Evolutionary conservation across 2,113 vertebrate genomes (phyloP).

Genomic region (Notothenia rossii): DNA sequence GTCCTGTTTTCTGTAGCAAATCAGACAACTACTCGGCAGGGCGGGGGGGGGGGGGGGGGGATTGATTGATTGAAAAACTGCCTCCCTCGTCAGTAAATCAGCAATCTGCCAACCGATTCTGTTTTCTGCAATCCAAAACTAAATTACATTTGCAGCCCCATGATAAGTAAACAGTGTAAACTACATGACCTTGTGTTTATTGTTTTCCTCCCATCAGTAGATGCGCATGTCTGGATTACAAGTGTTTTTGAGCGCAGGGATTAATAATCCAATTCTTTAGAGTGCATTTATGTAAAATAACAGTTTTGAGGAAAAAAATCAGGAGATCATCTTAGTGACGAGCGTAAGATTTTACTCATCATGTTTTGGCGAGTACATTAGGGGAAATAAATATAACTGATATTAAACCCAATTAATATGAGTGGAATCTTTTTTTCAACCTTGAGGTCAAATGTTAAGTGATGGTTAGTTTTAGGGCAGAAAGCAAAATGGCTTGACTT

Average conservation of each 20-base stretch:
- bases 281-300: conserved; percentile 64
- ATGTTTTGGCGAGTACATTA: conserved; percentile 16
- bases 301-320: conserved; percentile 36
- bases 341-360: conserved; percentile 31
- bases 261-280: conserved; percentile 75
- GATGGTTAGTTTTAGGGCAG: not conserved
- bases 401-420: conserved; percentile 30
- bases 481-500: not conserved
- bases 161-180: conserved; percentile 25
- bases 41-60: not conserved
- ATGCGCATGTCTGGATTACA: conserved; percentile 65
- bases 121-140: not conserved
- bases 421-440: conserved; percentile 15
- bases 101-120: not conserved
- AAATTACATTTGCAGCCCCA: not conserved
- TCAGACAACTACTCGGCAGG: conserved; percentile 15
- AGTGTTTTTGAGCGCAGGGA: conserved; percentile 59
- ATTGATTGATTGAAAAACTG: not conserved
- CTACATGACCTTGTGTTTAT: conserved; percentile 41
- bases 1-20: conserved; percentile 7
- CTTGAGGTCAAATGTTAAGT: conserved; percentile 14
- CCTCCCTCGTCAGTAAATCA: not conserved
- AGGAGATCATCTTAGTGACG: conserved; percentile 31
- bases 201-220: conserved; percentile 44
- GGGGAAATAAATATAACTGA: conserved; percentile 16